phyloP scores from a whole-genome alignment of 2,797 vertebrate genomes.

The Sarcophilus harrisii region DNA sequence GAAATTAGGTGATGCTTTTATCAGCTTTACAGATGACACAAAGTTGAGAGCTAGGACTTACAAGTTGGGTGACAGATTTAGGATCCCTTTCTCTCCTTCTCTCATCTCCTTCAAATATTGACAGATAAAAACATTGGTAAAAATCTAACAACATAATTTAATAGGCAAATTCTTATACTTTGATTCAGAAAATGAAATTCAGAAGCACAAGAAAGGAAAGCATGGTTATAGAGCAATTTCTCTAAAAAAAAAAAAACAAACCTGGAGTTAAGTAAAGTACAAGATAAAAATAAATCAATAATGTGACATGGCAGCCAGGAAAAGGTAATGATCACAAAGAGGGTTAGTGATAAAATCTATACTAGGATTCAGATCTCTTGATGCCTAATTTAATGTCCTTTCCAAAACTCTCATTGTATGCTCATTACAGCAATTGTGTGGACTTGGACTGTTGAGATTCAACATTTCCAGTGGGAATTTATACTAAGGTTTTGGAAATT shows the following conservation, averaged over 20 bases:
- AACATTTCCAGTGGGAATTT: neutral
- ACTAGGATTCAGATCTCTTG: neutral
- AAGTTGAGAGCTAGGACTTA: neutral
- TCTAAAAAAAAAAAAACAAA: neutral
- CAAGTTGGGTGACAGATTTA: neutral
- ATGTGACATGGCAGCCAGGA: neutral
- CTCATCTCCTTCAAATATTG: neutral
- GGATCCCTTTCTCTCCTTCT: neutral
- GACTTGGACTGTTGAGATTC: neutral
- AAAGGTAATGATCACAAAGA: neutral
- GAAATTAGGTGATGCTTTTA: neutral
- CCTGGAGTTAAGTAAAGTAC: neutral
- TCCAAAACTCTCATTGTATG: neutral
- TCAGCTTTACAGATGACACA: neutral
- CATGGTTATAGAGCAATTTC: neutral
- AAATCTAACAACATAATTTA: neutral
- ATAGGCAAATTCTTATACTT: neutral
- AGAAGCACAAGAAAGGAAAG: neutral
- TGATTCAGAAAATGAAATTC: neutral
- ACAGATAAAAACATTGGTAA: neutral
- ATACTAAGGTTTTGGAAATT: neutral
- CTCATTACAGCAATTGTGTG: neutral
- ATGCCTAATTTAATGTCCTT: neutral
- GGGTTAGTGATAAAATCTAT: neutral
- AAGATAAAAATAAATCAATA: neutral